Base-by-base conservation (phyloP, 2,797 vertebrate genomes). In the Mormyrops attenuatus region DNA sequence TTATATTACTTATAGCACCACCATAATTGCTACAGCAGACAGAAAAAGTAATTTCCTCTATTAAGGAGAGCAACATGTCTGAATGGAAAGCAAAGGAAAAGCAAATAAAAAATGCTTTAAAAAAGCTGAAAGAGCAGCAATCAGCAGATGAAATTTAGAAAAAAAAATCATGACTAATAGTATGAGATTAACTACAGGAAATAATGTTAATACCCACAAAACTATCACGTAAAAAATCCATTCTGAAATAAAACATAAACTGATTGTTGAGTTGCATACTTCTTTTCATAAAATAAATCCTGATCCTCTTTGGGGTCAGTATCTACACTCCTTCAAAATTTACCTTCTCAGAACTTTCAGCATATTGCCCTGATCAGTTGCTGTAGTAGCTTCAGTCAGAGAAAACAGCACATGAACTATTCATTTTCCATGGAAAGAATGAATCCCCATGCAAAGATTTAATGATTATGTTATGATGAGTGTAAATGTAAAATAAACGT, bases 141-240 rank as follows among this genome's bases (percentile, higher is more conserved):
- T 69, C 50, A 41, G 34, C 50, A 80, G 88, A 69, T 82, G 30
- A 38, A 49, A 85, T 85, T 50, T 52, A 22, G 77, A 47, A 47
- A 44, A 41, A 77, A 82, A 44, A 44, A 77, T 5, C 30, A 69
- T 17, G 34, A 38, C 13, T 73, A 9, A 73, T 38, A 38, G 34
- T 73, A 41, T 52, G 82, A 66, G 60, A 85, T 77, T 85, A 89
- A 47, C 73, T 34, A 80, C 77, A 34, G 55, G 57, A 52, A 84
- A 41, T 85, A 73, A 73, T 53, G 88, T 80, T 63, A 88, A 50
- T 87, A 90, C 30, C 73, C 84, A 89, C 85, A 91, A 90, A 53
- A 49, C 44, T 80, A 69, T 49, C 87, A 17, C 13, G 13, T 80
- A 44, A 80, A 5, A 44, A 63, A 77, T 88, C 82, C n/a, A n/a